A percentile compares a stretch with the other conserved stretches of the same genome.
These are phyloP conservation scores for Melikaiella ostensackeni DNA, from an alignment of 2,888 invertebrate genomes.

Conservation along the genomic window DNA sequence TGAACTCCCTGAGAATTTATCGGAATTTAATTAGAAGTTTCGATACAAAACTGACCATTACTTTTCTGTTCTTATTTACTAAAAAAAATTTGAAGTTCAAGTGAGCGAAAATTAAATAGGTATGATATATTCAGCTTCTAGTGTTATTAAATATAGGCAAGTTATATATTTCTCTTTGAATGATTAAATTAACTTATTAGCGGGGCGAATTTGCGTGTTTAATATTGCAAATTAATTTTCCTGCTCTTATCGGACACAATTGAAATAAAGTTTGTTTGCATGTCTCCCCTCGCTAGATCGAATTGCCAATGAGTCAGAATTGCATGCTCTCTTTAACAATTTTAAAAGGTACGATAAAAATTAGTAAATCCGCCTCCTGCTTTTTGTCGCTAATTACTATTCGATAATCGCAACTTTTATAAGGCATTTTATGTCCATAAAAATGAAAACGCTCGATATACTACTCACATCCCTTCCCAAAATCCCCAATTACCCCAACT, in stretches of 20 bases:
- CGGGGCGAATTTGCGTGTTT: conserved; percentile 1
- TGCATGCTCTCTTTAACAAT: conserved; percentile 8
- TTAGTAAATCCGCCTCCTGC: background rate
- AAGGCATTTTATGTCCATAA: background rate
- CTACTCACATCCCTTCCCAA: no score
- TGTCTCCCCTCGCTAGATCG: background rate
- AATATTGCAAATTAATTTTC: conserved; percentile 18
- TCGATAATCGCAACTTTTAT: background rate
- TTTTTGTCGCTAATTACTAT: background rate
- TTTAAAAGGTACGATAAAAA: background rate
- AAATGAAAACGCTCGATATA: background rate
- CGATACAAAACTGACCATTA: background rate
- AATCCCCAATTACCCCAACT: no score
- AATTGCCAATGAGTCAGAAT: conserved; percentile 16
- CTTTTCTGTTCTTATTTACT: background rate
- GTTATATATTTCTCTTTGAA: background rate
- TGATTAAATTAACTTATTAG: background rate
- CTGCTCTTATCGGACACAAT: conserved; percentile 21
- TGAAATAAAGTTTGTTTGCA: conserved; percentile 33
- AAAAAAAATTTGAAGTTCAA: background rate
- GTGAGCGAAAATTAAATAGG: background rate
- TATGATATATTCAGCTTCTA: background rate
- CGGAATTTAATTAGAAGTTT: background rate
- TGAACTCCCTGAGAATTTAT: background rate
- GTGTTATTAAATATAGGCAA: no score